Conservation (phyloP, 30 jellyfish, hydroid and myxozoan species). For the Cassiopea xamachana region DNA sequence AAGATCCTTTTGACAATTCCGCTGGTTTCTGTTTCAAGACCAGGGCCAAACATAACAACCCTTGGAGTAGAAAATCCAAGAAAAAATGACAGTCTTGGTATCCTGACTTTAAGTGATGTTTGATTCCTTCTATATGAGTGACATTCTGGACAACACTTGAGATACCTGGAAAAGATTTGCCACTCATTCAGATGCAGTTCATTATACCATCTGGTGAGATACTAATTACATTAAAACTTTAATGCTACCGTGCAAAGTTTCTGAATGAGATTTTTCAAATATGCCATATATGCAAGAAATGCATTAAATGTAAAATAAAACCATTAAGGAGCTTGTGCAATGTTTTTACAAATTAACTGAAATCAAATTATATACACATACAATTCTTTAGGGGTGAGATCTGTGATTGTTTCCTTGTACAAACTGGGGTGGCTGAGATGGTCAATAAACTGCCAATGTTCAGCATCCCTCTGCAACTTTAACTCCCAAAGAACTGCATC, state of each 20-base stretch:
- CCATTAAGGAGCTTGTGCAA: too few relatives aligned
- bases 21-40: constrained; percentile 89
- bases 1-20: constrained; percentile 78
- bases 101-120: constrained; percentile 49
- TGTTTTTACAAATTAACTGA: too few relatives aligned
- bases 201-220: too few relatives aligned
- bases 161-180: constrained; percentile 62
- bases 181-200: background rate
- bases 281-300: too few relatives aligned
- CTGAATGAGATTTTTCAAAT: too few relatives aligned
- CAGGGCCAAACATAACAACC: constrained; percentile 99
- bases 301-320: too few relatives aligned
- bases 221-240: too few relatives aligned
- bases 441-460: constrained; percentile 87
- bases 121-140: constrained; percentile 16
- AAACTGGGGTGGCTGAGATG: constrained; percentile 89
- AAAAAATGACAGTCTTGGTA: constrained; percentile 83
- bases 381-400: constrained; percentile 91
- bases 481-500: constrained; percentile 85
- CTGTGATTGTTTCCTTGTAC: constrained; percentile 73
- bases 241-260: too few relatives aligned
- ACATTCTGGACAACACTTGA: constrained; percentile 94
- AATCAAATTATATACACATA: constrained; percentile 23
- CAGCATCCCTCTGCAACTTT: constrained; percentile 62
- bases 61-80: constrained; percentile 90